Evolutionary conservation across 2,888 invertebrate genomes (phyloP), one percentile per base, ranked within the genome.

Genomic region (Gasteruption jaculator): DNA sequence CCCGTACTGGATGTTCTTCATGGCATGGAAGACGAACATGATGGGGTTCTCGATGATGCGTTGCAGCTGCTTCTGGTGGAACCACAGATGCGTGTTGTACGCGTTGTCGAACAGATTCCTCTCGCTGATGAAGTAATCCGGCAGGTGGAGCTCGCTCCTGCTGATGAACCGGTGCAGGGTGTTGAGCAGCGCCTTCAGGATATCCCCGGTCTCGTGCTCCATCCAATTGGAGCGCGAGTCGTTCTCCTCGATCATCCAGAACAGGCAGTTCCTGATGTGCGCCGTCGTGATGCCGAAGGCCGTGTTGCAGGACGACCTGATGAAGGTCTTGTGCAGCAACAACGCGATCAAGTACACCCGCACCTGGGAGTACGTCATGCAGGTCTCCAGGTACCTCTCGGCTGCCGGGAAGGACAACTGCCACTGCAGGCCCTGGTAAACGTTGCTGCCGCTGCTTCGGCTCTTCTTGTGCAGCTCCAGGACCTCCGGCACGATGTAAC

Each of bases 321-420:
- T 73, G 59, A 83, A 88, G 1, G 81, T 79, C 62, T 85, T 85
- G 50, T 84, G 79, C n/a, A 91, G 65, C 24, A 80, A 73, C 46
- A 87, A 71, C 2, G 83, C 71, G 52, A 86, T 79, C 49, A 87
- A 72, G 57, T 83, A 83, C 42, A 85, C 79, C 45, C 84, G 77
- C 30, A 83, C 78, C 57, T 90, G 90, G 1, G 82, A 76, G 59
- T 81, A 80, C 0, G 81, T 79, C 61, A 89, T 74, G 50, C 80
- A 80, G 11, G 81, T 81, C 62, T 89, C 85, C 49, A 91, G 71
- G 60, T 81, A 85, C 16, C 81, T 76, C 65, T 89, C 88, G 0
- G 85, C 87, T 39, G 82, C 80, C 0, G 87, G 86, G 60, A 88
- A 90, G 26, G 78, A 76, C 3, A 89, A 74, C 65, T 82, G 83